These are phyloP conservation scores for Acyrthosiphon pisum DNA, from an alignment of 1,140 invertebrate genomes.

Conservation along the genomic window DNA sequence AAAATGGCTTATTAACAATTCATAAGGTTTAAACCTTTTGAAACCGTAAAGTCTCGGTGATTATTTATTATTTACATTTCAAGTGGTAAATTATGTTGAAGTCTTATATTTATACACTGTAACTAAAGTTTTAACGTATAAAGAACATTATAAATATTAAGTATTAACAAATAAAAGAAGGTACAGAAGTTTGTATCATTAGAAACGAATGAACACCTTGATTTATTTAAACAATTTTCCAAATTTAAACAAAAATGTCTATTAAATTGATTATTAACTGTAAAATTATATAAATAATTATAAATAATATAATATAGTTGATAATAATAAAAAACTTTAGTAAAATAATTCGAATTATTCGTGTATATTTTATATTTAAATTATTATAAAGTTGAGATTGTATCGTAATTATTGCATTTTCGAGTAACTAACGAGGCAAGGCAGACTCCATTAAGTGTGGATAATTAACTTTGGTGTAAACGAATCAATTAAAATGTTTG, in stretches of 20 bases:
- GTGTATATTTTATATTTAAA: background rate
- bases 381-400: background rate
- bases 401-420: background rate
- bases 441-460: background rate
- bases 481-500: slow-evolving; percentile 17
- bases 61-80: slow-evolving; percentile 45
- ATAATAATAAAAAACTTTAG: background rate
- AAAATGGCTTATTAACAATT: slow-evolving; percentile 44
- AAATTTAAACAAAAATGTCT: background rate
- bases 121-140: background rate
- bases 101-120: background rate
- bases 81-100: slow-evolving; percentile 30
- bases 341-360: background rate
- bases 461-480: slow-evolving; percentile 2
- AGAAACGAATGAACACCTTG: background rate
- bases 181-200: background rate
- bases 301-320: background rate
- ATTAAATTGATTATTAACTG: background rate
- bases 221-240: background rate
- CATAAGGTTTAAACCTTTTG: background rate
- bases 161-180: background rate
- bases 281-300: background rate
- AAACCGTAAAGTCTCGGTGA: background rate
- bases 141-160: background rate
- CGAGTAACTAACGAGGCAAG: background rate